Conservation (phyloP, 2,113 vertebrate species). For the Strigops habroptila region DNA sequence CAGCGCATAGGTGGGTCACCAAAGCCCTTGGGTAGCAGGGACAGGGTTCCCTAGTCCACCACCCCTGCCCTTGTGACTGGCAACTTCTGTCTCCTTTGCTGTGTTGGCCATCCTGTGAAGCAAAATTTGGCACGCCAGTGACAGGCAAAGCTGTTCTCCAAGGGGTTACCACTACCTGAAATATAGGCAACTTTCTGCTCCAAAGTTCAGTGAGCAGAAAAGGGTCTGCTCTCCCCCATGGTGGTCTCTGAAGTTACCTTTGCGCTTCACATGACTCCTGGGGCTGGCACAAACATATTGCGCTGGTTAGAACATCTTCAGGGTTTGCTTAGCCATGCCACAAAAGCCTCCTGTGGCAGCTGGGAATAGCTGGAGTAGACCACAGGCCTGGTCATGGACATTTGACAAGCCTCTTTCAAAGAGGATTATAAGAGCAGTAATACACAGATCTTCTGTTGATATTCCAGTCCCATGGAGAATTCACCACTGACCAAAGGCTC, state of each 20-base stretch:
- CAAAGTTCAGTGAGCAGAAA: neutral
- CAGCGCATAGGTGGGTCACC: fast-evolving
- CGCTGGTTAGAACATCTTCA: neutral
- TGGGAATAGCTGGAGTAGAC: neutral
- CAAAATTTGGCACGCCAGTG: fast-evolving
- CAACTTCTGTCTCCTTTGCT: neutral
- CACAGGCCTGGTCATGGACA: neutral
- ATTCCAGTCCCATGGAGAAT: neutral
- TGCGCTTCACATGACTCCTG: neutral
- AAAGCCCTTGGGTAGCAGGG: neutral
- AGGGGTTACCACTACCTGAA: neutral
- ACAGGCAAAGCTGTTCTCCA: neutral
- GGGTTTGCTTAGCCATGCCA: neutral
- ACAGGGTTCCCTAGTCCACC: neutral
- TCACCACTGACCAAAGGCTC: neutral
- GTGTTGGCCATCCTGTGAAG: neutral
- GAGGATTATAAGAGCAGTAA: neutral
- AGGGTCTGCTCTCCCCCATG: neutral
- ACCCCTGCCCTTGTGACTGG: neutral
- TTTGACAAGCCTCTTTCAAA: neutral
- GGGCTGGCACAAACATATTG: neutral
- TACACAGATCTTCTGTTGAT: neutral
- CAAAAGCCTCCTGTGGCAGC: neutral
- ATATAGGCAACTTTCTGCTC: neutral
- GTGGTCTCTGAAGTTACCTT: neutral